Base-by-base conservation (phyloP, 2,888 invertebrate species). In the Diploptera punctata region DNA sequence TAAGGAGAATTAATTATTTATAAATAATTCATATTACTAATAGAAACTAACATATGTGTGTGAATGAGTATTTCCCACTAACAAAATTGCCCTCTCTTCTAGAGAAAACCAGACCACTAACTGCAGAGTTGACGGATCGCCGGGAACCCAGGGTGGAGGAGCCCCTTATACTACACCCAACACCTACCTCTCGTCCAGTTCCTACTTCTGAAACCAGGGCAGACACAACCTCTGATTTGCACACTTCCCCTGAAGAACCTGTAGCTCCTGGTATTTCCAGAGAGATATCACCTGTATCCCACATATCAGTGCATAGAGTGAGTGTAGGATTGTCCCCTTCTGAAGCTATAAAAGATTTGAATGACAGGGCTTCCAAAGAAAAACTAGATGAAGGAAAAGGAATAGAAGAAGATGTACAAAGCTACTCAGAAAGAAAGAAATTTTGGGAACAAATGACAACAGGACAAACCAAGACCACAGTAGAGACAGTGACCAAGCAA, bases 401-500 rank as follows among this genome's bases (percentile, higher is more conserved):
- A 31, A 54, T 75, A 19, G 76, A 78, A 61, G 79, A 78, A 72
- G 79, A 80, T 71, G 77, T 81, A 43, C 82, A 82, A 77, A 83
- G 82, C 72, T 86, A 86, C 76, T 82, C 82, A 18, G 83, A 84
- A 70, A 83, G 83, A 75, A 86, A 84, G 77, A 83, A 83, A 76
- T 86, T 86, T 77, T 86, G 86, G 86, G 86, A 86, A 76, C 78
- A 80, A 82, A 78, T 77, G 81, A 77, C 78, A 62, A 76, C 77
- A 38, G 77, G 79, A 38, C 77, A 33, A 74, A 71, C 29, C 24
- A 68, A 67, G 73, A 68, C 21, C 77, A 80, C 52, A 82, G 81
- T n/a, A 31, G 49, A 47, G 3, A n/a, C 62, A 26, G 61, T 69
- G 1, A 33, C 38, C 18, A 70, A 61, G 31, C 70, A 70, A 44